These are phyloP conservation scores for Brachypalpus laphriformis DNA, from an alignment of 2,888 invertebrate genomes.

Conservation along the genomic window DNA sequence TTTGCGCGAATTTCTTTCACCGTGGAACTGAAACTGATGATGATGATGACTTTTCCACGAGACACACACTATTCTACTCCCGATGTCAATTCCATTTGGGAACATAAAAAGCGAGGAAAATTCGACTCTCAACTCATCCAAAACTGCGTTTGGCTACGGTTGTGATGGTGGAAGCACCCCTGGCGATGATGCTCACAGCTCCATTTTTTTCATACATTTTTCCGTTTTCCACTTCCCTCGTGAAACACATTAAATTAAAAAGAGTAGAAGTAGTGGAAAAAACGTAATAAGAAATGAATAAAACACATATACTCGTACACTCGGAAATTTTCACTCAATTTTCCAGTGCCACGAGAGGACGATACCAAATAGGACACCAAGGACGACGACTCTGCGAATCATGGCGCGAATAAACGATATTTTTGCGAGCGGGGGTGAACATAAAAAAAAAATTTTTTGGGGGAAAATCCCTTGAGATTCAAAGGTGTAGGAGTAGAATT, in stretches of 20 bases:
- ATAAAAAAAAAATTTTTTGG: constrained; percentile 4
- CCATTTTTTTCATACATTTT: not conserved
- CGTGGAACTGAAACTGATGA: constrained; percentile 42
- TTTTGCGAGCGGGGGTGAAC: not conserved
- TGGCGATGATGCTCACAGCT: constrained; percentile 39
- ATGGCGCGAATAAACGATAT: constrained; percentile 15
- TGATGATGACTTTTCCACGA: constrained; percentile 47
- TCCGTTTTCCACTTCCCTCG: constrained; percentile 6
- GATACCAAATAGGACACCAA: constrained; percentile 18
- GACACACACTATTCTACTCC: not conserved
- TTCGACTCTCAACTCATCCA: constrained; percentile 25
- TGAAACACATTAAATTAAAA: constrained; percentile 41
- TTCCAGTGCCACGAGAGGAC: constrained; percentile 12
- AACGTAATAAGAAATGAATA: constrained; percentile 54
- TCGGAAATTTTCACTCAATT: constrained; percentile 48
- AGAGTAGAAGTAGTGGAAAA: not conserved
- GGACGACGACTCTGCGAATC: constrained; percentile 15
- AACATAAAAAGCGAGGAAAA: constrained; percentile 40
- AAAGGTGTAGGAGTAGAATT: constrained; percentile 12
- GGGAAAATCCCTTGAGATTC: constrained; percentile 20
- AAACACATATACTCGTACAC: constrained; percentile 37
- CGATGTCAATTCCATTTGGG: constrained; percentile 50
- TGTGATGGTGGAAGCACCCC: constrained; percentile 6
- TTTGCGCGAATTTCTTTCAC: constrained; percentile 50
- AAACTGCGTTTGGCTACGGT: constrained; percentile 15